These are phyloP conservation scores for Centruroides vittatus DNA, from an alignment of 1,140 invertebrate genomes.

Conservation along the genomic window DNA sequence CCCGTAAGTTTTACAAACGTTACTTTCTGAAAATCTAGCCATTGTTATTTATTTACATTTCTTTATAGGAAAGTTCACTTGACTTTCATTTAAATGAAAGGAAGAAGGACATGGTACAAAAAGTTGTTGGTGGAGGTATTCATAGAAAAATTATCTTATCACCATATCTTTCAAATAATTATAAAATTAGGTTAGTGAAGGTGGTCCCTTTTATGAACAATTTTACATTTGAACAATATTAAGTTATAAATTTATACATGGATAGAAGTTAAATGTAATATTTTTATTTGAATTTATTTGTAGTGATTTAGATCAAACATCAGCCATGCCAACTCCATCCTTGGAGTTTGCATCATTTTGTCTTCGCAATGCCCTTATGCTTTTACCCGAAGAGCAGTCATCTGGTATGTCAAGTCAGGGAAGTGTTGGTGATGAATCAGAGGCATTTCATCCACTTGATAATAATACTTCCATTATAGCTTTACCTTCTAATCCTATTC, in stretches of 20 bases:
- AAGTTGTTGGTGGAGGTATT: constrained; percentile 41
- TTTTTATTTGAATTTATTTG: not conserved
- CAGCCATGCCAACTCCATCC: constrained; percentile 62
- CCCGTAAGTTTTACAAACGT: not conserved
- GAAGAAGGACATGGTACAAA: constrained; percentile 49
- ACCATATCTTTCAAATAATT: not conserved
- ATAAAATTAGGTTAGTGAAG: too few relatives aligned
- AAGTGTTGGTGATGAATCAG: constrained; percentile 1
- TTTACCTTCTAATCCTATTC: constrained; percentile 13
- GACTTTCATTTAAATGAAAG: constrained; percentile 31
- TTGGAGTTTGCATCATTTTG: constrained; percentile 79
- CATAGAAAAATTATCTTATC: constrained; percentile 43
- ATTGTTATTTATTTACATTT: not conserved
- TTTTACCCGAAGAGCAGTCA: constrained; percentile 29
- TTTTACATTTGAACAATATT: too few relatives aligned
- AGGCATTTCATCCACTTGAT: not conserved
- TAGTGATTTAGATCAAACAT: constrained; percentile 1
- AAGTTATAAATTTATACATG: too few relatives aligned
- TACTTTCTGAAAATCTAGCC: not conserved
- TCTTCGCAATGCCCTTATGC: constrained; percentile 62
- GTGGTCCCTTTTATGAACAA: too few relatives aligned
- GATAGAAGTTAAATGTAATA: too few relatives aligned
- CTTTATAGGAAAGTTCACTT: constrained; percentile 1
- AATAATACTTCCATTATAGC: not conserved
- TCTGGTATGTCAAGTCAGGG: not conserved